Percentiles rank a stretch among this genome's conserved stretches.
Conservation (phyloP, 2,113 vertebrate genomes). For the Eretmochelys imbricata region DNA sequence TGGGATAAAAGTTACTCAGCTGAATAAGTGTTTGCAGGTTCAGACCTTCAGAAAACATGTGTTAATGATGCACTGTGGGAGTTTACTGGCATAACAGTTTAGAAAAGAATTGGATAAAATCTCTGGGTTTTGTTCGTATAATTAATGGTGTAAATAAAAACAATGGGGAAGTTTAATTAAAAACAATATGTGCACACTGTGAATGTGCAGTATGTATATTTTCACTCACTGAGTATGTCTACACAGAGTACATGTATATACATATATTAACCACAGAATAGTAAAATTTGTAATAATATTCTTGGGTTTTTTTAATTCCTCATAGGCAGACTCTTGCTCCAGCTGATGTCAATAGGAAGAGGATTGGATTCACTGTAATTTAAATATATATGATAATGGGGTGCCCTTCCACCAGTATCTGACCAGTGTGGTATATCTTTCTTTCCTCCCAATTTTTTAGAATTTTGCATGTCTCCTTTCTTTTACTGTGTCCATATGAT, state of each 20-base stretch:
- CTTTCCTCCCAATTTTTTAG: neutral
- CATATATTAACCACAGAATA: neutral
- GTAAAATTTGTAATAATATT: neutral
- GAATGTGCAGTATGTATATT: no score
- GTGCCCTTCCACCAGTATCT: neutral
- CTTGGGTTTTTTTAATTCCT: neutral
- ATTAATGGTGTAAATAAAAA: neutral
- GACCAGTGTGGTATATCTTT: no score
- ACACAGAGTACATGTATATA: no score
- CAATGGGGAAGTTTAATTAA: fast-evolving
- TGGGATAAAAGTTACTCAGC: neutral
- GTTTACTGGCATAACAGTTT: neutral
- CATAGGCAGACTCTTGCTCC: neutral
- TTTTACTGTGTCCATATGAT: neutral
- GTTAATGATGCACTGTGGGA: neutral
- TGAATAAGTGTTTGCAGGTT: neutral
- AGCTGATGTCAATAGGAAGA: neutral
- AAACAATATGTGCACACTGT: neutral
- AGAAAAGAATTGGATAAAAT: neutral
- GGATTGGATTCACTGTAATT: neutral
- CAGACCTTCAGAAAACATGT: neutral
- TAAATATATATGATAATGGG: neutral
- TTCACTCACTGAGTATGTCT: no score
- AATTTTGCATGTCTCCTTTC: neutral
- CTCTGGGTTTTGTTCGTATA: neutral